Conservation (phyloP, 2,797 vertebrate genomes). For the Rhinella marina region DNA sequence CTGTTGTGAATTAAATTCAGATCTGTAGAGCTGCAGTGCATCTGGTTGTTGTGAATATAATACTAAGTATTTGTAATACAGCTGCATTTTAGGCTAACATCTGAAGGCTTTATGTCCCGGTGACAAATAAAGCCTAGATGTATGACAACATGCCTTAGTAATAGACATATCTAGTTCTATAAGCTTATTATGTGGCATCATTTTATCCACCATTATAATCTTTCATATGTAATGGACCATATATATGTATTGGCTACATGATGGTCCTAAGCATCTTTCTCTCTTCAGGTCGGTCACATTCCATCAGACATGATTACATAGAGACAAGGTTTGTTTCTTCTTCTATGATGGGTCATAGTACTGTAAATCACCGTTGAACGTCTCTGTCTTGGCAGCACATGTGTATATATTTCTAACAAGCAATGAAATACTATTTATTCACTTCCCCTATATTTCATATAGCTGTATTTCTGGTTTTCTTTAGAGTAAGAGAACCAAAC, state of each 20-base stretch:
- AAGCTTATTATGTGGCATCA: too few relatives aligned
- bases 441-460: constrained; percentile 12
- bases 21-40: neutral
- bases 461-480: constrained; percentile 16
- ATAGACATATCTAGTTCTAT: too few relatives aligned
- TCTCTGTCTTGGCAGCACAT: neutral
- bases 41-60: neutral
- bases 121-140: too few relatives aligned
- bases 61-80: neutral
- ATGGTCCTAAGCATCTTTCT: neutral
- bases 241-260: neutral
- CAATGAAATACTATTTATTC: constrained; percentile 14
- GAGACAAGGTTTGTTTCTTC: neutral
- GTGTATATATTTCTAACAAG: neutral
- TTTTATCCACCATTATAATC: neutral
- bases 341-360: neutral
- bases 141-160: neutral
- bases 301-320: neutral
- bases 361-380: neutral
- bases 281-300: neutral
- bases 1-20: neutral
- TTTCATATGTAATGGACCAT: neutral
- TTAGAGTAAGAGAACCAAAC: constrained; percentile 65
- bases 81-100: neutral
- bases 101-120: too few relatives aligned